Evolutionary conservation across 2,888 invertebrate genomes (phyloP), one percentile per base, ranked within the genome.

Genomic region (Nesidiocoris tenuis): DNA sequence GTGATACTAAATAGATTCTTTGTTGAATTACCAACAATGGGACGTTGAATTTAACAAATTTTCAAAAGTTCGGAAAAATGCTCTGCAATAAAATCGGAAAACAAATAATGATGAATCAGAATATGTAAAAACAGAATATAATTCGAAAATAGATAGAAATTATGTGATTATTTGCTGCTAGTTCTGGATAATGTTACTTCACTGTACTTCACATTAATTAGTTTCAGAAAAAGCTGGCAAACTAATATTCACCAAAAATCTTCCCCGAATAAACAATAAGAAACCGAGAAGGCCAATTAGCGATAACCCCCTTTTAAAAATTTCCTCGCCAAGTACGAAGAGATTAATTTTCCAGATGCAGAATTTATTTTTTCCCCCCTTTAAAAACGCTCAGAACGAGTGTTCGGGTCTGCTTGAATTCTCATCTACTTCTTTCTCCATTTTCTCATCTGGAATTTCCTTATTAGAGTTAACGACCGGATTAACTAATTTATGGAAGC

Each of bases 401-500:
- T 19, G 17, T 19, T 59, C 19, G n/a, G 19, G n/a, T 59, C 59
- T 39, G 39, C 39, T 39, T 39, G 39, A 39, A 39, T 39, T 39
- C 39, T 39, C 39, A 39, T 39, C 12, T 39, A 39, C 39, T 39
- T 55, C 25, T 21, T 39, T 39, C 61, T 25, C 25, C 39, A 61
- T 61, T 39, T 61, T 71, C 61, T 61, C 71, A 71, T 61, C 68
- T 25, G 71, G 71, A 71, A 71, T 71, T 61, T 61, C 71, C 71
- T 71, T 71, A 71, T 71, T 71, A 71, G 71, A 71, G 71, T 71
- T 71, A 71, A 71, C 71, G 71, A 71, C 71, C 61, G 71, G 71
- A 61, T 71, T 61, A 71, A 71, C 71, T 71, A 71, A 71, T 71
- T 71, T 71, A 71, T 71, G 71, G 68, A 23, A 22, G 16, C 68